phyloP scores from a whole-genome alignment of 2,113 vertebrate species.

The Ibidorhyncha struthersii region DNA sequence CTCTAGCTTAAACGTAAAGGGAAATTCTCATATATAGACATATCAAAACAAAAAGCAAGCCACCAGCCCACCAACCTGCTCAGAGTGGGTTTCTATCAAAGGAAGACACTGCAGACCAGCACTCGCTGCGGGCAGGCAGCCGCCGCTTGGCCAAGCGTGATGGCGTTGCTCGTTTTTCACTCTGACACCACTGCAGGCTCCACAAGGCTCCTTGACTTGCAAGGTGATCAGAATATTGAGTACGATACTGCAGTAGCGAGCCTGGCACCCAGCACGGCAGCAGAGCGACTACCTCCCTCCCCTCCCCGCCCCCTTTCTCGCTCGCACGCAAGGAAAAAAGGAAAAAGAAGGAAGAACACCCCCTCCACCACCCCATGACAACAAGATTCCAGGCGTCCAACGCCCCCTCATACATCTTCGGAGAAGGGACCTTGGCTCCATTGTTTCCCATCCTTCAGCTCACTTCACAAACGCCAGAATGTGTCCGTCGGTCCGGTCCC shows the following conservation, averaged over 20 bases:
- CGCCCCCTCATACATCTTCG: slow-evolving; percentile 2
- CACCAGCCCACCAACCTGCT: background rate
- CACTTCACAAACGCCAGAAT: background rate
- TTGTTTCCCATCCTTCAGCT: background rate
- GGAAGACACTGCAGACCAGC: slow-evolving; percentile 23
- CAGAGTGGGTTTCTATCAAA: background rate
- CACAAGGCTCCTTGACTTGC: slow-evolving; percentile 59
- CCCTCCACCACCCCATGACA: background rate
- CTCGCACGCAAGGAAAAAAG: background rate
- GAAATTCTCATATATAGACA: background rate
- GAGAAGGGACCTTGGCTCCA: background rate
- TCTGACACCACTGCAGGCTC: slow-evolving; percentile 71
- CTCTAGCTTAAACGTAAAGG: background rate
- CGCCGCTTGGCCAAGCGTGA: slow-evolving; percentile 31
- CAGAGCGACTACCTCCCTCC: background rate
- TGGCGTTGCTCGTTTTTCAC: slow-evolving; percentile 70
- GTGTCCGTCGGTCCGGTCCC: background rate
- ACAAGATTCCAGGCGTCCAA: background rate
- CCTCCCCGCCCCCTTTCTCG: background rate
- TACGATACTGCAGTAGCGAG: slow-evolving; percentile 43
- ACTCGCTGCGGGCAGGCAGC: slow-evolving; percentile 53
- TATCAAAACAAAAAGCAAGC: background rate
- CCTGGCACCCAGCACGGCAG: slow-evolving; percentile 50
- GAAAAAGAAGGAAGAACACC: background rate
- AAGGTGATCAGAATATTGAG: slow-evolving; percentile 74